Evolutionary conservation across 2,888 invertebrate species (phyloP).

Genomic region (Drosophila merina): DNA sequence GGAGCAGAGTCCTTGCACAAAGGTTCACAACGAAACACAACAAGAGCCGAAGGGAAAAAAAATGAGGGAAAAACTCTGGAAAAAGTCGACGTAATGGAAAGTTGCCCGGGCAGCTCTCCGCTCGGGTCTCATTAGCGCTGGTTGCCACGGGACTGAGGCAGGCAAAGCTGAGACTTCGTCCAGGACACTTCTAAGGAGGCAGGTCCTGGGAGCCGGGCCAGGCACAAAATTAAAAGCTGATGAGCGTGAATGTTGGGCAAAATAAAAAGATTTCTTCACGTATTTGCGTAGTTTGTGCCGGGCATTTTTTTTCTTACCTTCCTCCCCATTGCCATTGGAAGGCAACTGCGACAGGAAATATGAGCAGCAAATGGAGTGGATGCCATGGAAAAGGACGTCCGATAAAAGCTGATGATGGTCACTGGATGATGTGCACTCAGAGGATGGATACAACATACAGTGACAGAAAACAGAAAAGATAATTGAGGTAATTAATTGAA

Average conservation of each 20-base stretch:
- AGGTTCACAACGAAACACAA: conserved; percentile 57
- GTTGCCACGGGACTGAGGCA: conserved; percentile 60
- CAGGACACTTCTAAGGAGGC: conserved; percentile 17
- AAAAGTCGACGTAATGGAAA: conserved; percentile 69
- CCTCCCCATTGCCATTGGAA: neutral
- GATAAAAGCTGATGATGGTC: conserved; percentile 21
- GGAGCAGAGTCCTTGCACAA: conserved; percentile 31
- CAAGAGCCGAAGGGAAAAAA: conserved; percentile 39
- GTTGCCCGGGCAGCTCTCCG: conserved; percentile 52
- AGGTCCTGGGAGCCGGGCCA: conserved; percentile 26
- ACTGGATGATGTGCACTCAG: neutral
- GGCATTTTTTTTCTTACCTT: conserved; percentile 7
- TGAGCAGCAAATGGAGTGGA: conserved; percentile 35
- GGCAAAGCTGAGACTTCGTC: conserved; percentile 13
- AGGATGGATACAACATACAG: conserved; percentile 4
- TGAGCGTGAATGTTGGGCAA: conserved; percentile 74
- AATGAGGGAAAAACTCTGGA: conserved; percentile 31
- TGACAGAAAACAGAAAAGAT: conserved; percentile 5
- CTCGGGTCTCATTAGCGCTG: conserved; percentile 81
- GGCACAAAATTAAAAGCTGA: conserved; percentile 80
- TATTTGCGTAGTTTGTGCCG: conserved; percentile 64
- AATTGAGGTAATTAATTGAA: conserved; percentile 10
- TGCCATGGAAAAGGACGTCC: conserved; percentile 22
- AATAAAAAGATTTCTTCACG: conserved; percentile 77
- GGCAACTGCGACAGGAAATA: conserved; percentile 43